phyloP scores from a whole-genome alignment of 92 coral and sea anemone genomes.

The Siderastrea radians region DNA sequence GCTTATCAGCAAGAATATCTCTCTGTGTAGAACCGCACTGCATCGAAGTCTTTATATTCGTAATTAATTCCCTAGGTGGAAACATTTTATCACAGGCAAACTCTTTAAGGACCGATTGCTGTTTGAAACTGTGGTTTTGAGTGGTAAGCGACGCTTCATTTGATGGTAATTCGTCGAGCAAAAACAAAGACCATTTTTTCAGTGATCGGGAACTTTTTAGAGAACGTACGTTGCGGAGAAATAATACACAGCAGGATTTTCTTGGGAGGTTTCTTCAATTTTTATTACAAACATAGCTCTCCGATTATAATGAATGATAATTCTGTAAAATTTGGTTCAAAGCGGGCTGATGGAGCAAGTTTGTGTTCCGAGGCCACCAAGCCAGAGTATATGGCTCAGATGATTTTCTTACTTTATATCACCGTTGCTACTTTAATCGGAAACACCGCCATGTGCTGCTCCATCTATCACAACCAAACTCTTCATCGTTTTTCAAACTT shows the following conservation, averaged over 20 bases:
- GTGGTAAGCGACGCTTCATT: neutral
- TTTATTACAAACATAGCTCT: too few species aligned
- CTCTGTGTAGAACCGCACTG: neutral
- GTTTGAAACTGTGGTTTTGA: neutral
- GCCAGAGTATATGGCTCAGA: constrained; percentile 71
- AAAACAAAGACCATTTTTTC: neutral
- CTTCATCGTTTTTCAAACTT: constrained; percentile 76
- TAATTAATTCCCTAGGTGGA: neutral
- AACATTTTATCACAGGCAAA: neutral
- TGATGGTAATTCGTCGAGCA: neutral
- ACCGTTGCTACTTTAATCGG: constrained; percentile 75
- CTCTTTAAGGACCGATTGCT: neutral
- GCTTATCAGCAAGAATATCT: constrained; percentile 6
- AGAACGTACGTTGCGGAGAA: too few species aligned
- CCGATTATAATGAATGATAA: neutral
- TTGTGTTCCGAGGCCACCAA: neutral
- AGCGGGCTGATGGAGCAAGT: neutral
- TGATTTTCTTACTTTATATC: constrained; percentile 51
- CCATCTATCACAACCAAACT: constrained; percentile 66
- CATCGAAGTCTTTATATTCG: neutral
- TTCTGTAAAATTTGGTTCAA: neutral
- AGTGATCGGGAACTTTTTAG: neutral
- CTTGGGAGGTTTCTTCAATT: too few species aligned
- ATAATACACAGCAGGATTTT: too few species aligned
- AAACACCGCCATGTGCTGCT: constrained; percentile 63